Evolutionary conservation across 1,140 invertebrate genomes (phyloP).

Genomic region (Trichonephila inaurata): DNA sequence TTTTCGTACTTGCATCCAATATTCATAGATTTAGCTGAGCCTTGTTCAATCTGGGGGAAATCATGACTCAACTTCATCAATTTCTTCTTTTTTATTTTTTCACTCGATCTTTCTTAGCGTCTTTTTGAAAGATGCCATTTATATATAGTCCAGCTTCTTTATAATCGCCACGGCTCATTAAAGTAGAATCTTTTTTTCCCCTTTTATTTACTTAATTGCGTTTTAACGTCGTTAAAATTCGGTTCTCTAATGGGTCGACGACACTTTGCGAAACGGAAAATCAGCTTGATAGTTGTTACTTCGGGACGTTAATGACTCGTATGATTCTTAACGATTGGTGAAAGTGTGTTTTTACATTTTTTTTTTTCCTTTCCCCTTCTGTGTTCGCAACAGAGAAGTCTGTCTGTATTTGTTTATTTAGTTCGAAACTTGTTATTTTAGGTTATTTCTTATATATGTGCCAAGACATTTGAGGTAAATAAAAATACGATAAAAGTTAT

Average conservation of each 20-base stretch:
- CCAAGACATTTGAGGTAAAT: too few species aligned
- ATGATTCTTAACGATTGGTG: constrained; percentile 69
- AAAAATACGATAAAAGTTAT: too few species aligned
- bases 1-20: background rate
- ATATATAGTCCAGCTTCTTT: constrained; percentile 20
- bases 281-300: constrained; percentile 44
- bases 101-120: background rate
- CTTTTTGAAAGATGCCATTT: background rate
- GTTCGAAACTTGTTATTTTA: background rate
- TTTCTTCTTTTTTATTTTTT: background rate
- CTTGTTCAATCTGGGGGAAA: background rate
- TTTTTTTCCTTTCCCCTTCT: background rate
- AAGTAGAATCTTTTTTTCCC: constrained; percentile 36
- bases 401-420: background rate
- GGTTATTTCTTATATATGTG: too few species aligned
- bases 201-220: constrained; percentile 69
- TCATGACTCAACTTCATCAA: background rate
- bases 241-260: constrained; percentile 22
- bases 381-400: background rate
- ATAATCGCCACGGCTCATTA: constrained; percentile 59
- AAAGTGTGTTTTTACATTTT: background rate
- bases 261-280: constrained; percentile 28
- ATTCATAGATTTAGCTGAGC: background rate
- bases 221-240: constrained; percentile 57
- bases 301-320: constrained; percentile 55